These are phyloP conservation scores for Ormia ochracea DNA, from an alignment of 2,888 invertebrate species.

Conservation along the genomic window DNA sequence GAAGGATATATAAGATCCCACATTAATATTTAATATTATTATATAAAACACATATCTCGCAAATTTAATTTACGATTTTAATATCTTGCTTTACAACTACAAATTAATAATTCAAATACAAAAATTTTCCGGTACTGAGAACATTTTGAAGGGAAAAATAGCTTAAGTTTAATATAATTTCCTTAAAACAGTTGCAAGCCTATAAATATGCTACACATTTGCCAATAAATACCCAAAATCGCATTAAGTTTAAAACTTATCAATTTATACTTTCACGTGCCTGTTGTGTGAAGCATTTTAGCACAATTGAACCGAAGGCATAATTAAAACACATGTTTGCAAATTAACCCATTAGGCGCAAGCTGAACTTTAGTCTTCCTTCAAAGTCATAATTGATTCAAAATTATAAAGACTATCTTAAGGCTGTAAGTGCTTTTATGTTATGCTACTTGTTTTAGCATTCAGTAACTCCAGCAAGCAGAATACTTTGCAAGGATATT, in stretches of 20 bases:
- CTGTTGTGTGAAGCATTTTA: not conserved
- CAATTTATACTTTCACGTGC: not conserved
- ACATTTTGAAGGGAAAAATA: no score
- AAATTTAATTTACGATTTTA: no score
- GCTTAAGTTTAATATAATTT: not conserved
- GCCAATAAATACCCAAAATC: not conserved
- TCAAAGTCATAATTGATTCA: conserved; percentile 16
- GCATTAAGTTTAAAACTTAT: not conserved
- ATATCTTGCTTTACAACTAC: no score
- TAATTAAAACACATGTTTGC: not conserved
- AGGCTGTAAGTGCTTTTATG: not conserved
- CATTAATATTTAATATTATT: no score
- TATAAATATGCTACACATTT: not conserved
- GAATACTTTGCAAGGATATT: conserved; percentile 1
- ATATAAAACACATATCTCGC: no score
- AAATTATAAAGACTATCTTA: conserved; percentile 30
- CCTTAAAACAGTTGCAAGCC: not conserved
- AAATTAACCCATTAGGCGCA: conserved; percentile 10
- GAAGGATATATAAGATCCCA: no score
- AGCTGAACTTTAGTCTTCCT: not conserved
- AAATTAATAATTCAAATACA: no score
- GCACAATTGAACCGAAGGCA: not conserved
- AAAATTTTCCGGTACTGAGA: not conserved
- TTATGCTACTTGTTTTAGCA: not conserved
- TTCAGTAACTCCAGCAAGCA: not conserved